A percentile compares a stretch with the other conserved stretches of the same genome.
Evolutionary conservation across 2,888 invertebrate genomes (phyloP).

Genomic region (Aphidoletes aphidimyza): DNA sequence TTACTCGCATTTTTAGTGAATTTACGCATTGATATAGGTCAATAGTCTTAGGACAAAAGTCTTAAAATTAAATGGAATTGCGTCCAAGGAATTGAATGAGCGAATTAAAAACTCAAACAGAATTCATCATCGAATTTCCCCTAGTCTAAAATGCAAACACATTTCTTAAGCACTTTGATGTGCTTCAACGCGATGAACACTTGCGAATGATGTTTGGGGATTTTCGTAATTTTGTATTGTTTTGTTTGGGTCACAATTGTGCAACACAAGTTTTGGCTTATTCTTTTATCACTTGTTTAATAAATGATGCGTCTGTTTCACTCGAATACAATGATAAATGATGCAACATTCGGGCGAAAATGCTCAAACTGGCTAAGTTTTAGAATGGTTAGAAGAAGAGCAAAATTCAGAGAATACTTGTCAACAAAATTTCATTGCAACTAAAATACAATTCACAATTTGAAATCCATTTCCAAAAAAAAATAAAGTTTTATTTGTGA

Average conservation of each 20-base stretch:
- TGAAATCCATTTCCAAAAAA: not conserved
- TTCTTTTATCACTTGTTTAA: conserved; percentile 14
- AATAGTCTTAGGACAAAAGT: no score
- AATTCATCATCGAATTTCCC: no score
- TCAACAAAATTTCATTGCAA: not conserved
- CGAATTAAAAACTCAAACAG: no score
- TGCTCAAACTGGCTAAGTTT: not conserved
- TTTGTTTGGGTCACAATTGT: conserved; percentile 1
- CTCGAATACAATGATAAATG: not conserved
- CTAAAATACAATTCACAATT: not conserved
- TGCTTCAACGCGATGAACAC: not conserved
- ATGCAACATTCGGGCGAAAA: not conserved
- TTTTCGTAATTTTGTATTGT: not conserved
- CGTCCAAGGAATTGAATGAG: no score
- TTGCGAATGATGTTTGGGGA: not conserved
- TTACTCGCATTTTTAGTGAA: no score
- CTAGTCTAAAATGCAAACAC: not conserved
- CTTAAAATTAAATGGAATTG: no score
- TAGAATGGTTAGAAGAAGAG: no score
- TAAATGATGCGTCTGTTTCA: conserved; percentile 2
- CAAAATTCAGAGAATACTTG: no score
- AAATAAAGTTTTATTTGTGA: not conserved
- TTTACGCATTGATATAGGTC: no score
- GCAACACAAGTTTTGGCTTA: not conserved
- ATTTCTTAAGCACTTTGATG: not conserved